Evolutionary conservation across 2,113 vertebrate species (phyloP), one percentile per base, ranked within the genome.

Genomic region (Hyperoodon ampullatus): DNA sequence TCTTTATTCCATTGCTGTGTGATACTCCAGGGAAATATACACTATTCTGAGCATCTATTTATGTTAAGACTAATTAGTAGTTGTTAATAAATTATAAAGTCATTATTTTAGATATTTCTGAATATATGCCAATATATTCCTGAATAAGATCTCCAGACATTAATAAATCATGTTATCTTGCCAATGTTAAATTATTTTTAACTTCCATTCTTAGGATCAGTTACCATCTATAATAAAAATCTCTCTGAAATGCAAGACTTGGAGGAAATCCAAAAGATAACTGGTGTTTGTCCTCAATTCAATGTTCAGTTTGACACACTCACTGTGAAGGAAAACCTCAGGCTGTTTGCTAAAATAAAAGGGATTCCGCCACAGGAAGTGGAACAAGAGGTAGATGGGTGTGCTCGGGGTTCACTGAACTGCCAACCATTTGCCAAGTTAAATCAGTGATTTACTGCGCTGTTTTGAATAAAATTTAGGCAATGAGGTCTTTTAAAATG

Each of bases 261-360:
- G 63, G 98, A 98, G 3, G 99, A 99, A 92, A 99, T 99, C 97
- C 99, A 98, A 97, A 98, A 98, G 96, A 99, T 98, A 95, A 98
- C 98, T 97, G 99, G 99, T 60, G 75, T 99, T 95, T 99, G 99
- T 88, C 99, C 99, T 18, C 99, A 99, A 10, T 98, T 98, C 96
- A 99, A 99, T 98, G 98, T 99, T 92, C 99, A 99, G 78, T 99
- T 99, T 92, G 99, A 99, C 75, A 98, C 98, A 18, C 98, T 99
- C 91, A 99, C 99, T 0, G 99, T 99, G 96, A 99, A 99, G 98
- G 99, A 99, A 96, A 99, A 99, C 97, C 98, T 99, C 90, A 98
- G 97, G 84, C 98, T 99, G 6, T 99, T 99, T 83, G 99, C 99
- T 28, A 99, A 99, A 90, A 98, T 99, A 96, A 99, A 99, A 98